A percentile compares a stretch with the other conserved stretches of the same genome.
Evolutionary conservation across 2,113 vertebrate genomes (phyloP).

Genomic region (Butastur rufipennis): DNA sequence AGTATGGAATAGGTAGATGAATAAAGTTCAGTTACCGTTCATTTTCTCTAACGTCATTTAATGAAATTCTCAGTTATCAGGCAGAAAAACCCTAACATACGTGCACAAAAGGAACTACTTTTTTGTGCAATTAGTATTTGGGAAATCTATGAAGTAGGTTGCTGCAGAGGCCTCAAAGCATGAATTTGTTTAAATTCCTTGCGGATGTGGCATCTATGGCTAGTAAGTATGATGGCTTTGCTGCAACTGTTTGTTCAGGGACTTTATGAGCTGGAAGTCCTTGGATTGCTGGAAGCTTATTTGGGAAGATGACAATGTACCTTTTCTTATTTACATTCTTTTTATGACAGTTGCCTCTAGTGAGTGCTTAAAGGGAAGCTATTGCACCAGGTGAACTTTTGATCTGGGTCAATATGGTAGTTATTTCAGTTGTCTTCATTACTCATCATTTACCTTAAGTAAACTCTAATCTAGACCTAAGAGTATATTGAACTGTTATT

Average conservation of each 20-base stretch:
- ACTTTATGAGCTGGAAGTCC: neutral
- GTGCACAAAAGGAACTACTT: neutral
- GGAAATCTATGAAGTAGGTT: neutral
- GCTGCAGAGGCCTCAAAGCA: neutral
- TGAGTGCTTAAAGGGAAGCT: neutral
- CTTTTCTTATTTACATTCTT: neutral
- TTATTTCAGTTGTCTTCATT: neutral
- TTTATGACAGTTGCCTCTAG: neutral
- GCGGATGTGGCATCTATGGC: neutral
- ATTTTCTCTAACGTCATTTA: neutral
- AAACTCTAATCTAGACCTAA: neutral
- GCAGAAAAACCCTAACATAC: neutral
- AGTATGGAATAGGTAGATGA: neutral
- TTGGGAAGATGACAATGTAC: neutral
- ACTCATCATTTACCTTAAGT: neutral
- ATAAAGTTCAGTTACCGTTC: neutral
- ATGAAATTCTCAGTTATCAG: neutral
- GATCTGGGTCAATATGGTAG: neutral
- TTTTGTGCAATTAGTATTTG: neutral
- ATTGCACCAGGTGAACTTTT: neutral
- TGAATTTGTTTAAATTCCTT: neutral
- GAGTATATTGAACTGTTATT: neutral
- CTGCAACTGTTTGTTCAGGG: neutral
- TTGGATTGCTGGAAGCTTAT: neutral
- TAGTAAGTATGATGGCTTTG: neutral